phyloP scores from a whole-genome alignment of 1,140 invertebrate species.

The Aphis craccivora region DNA sequence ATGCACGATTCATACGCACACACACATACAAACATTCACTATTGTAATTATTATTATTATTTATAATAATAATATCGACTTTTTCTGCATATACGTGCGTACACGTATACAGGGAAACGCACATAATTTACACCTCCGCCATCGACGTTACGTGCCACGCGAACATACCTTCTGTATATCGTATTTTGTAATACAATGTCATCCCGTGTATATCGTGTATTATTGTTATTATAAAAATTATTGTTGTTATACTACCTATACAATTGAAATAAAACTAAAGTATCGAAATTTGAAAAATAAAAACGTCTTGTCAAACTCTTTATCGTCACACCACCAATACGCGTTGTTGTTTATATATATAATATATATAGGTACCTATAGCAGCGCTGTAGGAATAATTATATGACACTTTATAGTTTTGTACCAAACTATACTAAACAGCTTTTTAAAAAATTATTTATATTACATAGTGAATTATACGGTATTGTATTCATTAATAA shows the following conservation, averaged over 20 bases:
- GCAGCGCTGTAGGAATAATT: background rate
- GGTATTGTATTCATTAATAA: background rate
- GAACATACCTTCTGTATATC: background rate
- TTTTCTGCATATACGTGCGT: background rate
- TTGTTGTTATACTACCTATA: background rate
- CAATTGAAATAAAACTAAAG: background rate
- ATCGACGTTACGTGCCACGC: background rate
- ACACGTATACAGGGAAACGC: background rate
- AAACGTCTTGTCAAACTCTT: background rate
- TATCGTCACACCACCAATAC: background rate
- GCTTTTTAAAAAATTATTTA: background rate
- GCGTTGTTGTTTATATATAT: background rate
- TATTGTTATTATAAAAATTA: background rate
- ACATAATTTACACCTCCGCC: conserved; percentile 30
- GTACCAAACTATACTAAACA: background rate
- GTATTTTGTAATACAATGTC: background rate
- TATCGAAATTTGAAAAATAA: background rate
- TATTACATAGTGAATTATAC: background rate
- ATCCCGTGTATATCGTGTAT: background rate
- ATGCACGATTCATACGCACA: background rate
- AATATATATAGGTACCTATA: no score
- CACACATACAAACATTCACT: background rate
- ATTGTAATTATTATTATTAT: background rate
- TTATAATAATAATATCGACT: conserved; percentile 32
- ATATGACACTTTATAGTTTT: background rate